Percentiles rank a stretch among this genome's conserved stretches.
Conservation (phyloP, 1,140 invertebrate species). For the Mercenaria mercenaria region DNA sequence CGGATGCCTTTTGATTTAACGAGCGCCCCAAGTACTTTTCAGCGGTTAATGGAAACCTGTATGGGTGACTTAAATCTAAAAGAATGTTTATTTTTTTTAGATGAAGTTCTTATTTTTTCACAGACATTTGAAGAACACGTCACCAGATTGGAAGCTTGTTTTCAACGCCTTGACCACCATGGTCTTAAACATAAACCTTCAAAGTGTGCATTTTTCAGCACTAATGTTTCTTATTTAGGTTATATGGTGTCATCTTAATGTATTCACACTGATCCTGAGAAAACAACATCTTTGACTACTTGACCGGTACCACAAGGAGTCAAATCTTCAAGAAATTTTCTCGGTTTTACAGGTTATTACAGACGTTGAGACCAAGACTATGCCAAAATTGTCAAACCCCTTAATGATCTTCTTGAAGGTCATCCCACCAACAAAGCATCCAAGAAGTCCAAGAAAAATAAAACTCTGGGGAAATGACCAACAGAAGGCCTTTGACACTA, state of each 20-base stretch:
- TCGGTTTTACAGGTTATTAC: background rate
- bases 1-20: background rate
- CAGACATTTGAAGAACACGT: slow-evolving; percentile 28
- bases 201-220: slow-evolving; percentile 2
- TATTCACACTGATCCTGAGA: background rate
- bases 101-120: slow-evolving; percentile 6
- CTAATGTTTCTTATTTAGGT: background rate
- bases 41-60: slow-evolving; percentile 14
- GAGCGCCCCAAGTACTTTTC: background rate
- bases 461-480: background rate
- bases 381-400: background rate
- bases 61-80: slow-evolving; percentile 39
- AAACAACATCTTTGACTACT: background rate
- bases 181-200: background rate
- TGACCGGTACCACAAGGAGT: background rate
- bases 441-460: background rate
- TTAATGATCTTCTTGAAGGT: background rate
- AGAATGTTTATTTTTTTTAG: slow-evolving; percentile 40
- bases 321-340: background rate
- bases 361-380: background rate
- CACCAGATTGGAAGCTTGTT: background rate
- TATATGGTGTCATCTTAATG: background rate
- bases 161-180: background rate
- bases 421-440: background rate
- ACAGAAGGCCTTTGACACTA: background rate